Conservation (phyloP, 2,113 vertebrate species). For the Charadrius vociferus region DNA sequence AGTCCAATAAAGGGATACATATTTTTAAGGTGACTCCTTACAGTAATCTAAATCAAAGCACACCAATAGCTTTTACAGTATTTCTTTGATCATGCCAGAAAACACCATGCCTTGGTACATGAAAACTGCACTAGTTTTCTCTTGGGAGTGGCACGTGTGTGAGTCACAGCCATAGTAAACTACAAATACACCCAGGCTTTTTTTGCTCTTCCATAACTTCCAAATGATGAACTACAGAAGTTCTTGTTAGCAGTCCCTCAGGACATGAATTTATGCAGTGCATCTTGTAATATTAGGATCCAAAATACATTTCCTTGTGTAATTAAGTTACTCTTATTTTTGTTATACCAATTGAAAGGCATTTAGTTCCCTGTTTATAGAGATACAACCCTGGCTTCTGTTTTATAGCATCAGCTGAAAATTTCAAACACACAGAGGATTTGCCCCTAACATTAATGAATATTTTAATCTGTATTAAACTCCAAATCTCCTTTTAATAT, state of each 20-base stretch:
- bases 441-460: neutral
- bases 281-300: neutral
- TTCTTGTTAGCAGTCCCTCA: neutral
- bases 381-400: neutral
- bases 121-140: neutral
- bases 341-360: neutral
- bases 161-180: neutral
- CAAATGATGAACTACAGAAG: neutral
- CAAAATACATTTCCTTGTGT: neutral
- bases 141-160: fast-evolving
- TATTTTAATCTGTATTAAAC: neutral
- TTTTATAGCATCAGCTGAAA: neutral
- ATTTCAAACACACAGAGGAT: neutral
- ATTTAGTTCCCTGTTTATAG: neutral
- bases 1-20: neutral
- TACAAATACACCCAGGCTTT: neutral
- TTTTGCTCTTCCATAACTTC: neutral
- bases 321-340: neutral
- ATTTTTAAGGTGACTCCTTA: neutral
- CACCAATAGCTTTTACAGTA: neutral
- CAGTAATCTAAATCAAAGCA: neutral
- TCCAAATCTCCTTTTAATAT: neutral
- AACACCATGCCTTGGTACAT: neutral
- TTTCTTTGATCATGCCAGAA: neutral
- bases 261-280: neutral